Conservation (phyloP, 2,113 vertebrate species). For the Austrofundulus limnaeus region DNA sequence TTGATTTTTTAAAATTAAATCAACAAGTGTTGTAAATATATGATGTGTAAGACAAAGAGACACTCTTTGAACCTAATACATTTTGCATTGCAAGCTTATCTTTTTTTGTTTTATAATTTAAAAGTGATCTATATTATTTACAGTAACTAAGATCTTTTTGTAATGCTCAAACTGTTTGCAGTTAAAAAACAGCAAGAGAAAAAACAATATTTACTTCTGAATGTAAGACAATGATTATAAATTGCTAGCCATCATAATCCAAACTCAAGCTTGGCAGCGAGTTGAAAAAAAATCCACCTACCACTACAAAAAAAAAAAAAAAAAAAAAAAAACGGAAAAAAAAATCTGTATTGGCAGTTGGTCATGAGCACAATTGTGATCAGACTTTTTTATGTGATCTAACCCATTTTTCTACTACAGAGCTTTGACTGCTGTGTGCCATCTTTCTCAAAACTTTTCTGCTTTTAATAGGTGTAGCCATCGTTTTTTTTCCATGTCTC, state of each 20-base stretch:
- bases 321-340: too few relatives aligned
- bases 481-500: conserved; percentile 86
- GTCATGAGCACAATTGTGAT: conserved; percentile 24
- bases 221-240: not conserved
- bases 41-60: accelerated
- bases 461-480: conserved; percentile 85
- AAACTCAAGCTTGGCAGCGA: not conserved
- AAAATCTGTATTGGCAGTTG: conserved; percentile 5
- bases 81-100: not conserved
- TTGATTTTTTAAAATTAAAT: not conserved
- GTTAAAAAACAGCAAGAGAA: too few relatives aligned
- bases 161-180: not conserved
- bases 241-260: not conserved
- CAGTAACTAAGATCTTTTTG: not conserved
- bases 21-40: not conserved
- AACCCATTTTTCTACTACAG: conserved; percentile 81
- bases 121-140: not conserved
- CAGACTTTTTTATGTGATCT: conserved; percentile 39
- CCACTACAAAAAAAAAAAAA: conserved; percentile 36
- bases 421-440: conserved; percentile 76
- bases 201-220: not conserved
- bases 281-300: conserved; percentile 45
- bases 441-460: conserved; percentile 76
- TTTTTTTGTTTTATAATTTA: not conserved
- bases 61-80: not conserved